Percentiles rank a stretch among this genome's conserved stretches.
phyloP scores from a whole-genome alignment of 2,888 invertebrate genomes.

The Sarcophaga carnaria region DNA sequence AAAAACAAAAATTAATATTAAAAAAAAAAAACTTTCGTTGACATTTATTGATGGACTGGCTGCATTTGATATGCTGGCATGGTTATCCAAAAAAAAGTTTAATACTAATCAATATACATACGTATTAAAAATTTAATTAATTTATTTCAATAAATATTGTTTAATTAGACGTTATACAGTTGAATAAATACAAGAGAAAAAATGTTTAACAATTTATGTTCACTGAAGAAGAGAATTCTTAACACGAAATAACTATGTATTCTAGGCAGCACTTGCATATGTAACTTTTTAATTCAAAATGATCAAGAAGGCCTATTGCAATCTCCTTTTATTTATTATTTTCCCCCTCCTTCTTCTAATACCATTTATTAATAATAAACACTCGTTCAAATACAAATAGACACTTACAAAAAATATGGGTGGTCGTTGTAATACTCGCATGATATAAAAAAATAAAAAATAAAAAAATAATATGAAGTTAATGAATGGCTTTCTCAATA shows the following conservation, averaged over 20 bases:
- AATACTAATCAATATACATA: background rate
- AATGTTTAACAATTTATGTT: background rate
- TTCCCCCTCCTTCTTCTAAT: background rate
- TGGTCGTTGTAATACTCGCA: slow-evolving; percentile 30
- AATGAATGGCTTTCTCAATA: background rate
- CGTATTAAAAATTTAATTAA: background rate
- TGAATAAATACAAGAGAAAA: background rate
- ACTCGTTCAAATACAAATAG: slow-evolving; percentile 13
- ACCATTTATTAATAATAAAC: slow-evolving; percentile 29
- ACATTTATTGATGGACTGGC: slow-evolving; percentile 37
- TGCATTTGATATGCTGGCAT: background rate
- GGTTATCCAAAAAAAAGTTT: background rate
- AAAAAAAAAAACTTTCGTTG: slow-evolving; percentile 3
- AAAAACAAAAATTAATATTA: background rate
- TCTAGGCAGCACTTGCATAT: slow-evolving; percentile 41
- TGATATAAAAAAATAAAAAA: background rate
- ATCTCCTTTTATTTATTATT: background rate
- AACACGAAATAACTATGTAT: slow-evolving; percentile 48
- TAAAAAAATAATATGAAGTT: background rate
- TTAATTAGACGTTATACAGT: background rate
- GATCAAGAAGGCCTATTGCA: slow-evolving; percentile 53
- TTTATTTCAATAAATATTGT: background rate
- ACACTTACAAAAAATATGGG: slow-evolving; percentile 23
- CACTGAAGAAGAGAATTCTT: background rate
- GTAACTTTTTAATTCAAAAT: slow-evolving; percentile 53